Evolutionary conservation across 2,888 invertebrate genomes (phyloP).

Genomic region (Pyrochroa serraticornis): DNA sequence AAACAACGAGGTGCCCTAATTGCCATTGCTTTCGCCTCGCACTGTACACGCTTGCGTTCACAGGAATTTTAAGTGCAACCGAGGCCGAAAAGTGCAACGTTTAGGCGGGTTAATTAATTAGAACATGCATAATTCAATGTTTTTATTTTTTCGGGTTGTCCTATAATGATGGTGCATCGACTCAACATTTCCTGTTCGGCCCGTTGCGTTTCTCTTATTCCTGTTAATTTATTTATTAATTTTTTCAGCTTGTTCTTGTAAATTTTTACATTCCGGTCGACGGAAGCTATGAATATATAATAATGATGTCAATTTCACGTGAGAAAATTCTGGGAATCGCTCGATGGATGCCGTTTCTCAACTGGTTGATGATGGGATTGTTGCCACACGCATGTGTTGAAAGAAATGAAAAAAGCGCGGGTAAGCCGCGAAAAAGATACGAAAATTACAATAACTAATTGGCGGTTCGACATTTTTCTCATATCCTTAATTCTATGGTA

Average conservation of each 20-base stretch:
- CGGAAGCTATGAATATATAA: slow-evolving; percentile 21
- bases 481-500: too few relatives aligned
- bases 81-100: not conserved
- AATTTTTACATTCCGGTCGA: slow-evolving; percentile 4
- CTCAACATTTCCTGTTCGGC: too few relatives aligned
- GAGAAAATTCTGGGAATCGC: slow-evolving; percentile 15
- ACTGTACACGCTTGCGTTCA: too few relatives aligned
- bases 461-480: too few relatives aligned
- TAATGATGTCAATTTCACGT: slow-evolving; percentile 22
- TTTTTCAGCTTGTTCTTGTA: slow-evolving; percentile 4
- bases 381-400: not conserved
- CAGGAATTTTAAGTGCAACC: too few relatives aligned
- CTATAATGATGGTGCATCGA: not conserved
- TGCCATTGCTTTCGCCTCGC: too few relatives aligned
- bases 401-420: too few relatives aligned
- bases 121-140: not conserved
- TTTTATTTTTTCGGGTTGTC: not conserved
- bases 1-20: not conserved
- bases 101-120: slow-evolving; percentile 12
- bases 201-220: too few relatives aligned
- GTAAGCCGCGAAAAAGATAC: too few relatives aligned
- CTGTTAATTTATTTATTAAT: slow-evolving; percentile 1
- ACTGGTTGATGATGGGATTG: not conserved
- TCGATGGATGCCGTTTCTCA: not conserved
- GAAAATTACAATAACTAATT: too few relatives aligned